Evolutionary conservation across 2,113 vertebrate species (phyloP), one percentile per base, ranked within the genome.

Genomic region (Coregonus clupeaformis): DNA sequence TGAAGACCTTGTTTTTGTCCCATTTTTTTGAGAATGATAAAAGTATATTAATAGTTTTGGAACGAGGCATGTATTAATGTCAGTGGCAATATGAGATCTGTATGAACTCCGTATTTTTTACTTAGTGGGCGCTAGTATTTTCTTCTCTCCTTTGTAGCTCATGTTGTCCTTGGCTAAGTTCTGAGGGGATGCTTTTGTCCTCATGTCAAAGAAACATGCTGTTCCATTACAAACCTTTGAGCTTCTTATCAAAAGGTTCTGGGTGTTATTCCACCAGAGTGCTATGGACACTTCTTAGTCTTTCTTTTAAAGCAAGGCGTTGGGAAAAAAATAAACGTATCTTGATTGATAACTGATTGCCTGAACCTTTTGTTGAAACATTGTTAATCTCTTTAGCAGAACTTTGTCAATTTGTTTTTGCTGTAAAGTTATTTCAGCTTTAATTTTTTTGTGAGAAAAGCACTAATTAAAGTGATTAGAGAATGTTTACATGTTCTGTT

Each of bases 401-500:
- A 92, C 91, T 11, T 11, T 93, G 89, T 94, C 89, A 90, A 69
- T 94, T 93, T 93, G 90, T 93, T 93, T 90, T 94, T 92, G 90
- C 92, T 96, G 94, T 94, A 79, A 81, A 72, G 94, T 94, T 95
- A 95, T 93, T 92, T 93, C 93, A 93, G 90, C 92, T 92, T 42
- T 94, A 91, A 92, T 95, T 95, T 96, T 96, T 95, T 96, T 88
- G 86, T 94, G 93, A 93, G 89, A 93, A 92, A 91, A 94, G 92
- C 95, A 96, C 94, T 96, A 94, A 97, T 96, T 95, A 96, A 96
- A 96, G 92, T 92, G 90, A 87, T 92, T 94, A 93, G 93, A 95
- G 93, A 94, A 93, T 94, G 94, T 91, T 92, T 55, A 52, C 74
- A 73, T 16, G 24, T 18, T 30, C 68, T 42, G 36, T 42, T 42